A percentile compares a stretch with the other conserved stretches of the same genome.
Evolutionary conservation across 2,888 invertebrate genomes (phyloP).

Genomic region (Cyclophora punctaria): DNA sequence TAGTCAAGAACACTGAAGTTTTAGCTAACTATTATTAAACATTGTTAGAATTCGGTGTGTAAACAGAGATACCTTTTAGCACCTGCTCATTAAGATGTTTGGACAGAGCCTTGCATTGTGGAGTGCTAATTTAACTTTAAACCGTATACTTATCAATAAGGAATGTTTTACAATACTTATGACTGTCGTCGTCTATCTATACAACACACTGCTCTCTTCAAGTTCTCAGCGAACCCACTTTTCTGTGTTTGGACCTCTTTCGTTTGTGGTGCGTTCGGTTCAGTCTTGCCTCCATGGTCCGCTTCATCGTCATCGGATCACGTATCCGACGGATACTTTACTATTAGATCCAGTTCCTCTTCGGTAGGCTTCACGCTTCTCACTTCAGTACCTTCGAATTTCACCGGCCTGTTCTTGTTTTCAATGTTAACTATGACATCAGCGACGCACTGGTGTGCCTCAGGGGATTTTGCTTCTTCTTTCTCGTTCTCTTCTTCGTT

Average conservation of each 20-base stretch:
- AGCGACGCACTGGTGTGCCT: conserved; percentile 52
- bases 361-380: conserved; percentile 50
- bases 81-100: background rate
- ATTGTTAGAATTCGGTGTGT: too few relatives aligned
- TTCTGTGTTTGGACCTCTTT: conserved; percentile 54
- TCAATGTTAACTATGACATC: conserved; percentile 66
- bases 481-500: conserved; percentile 40
- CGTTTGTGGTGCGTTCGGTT: conserved; percentile 34
- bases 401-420: conserved; percentile 59
- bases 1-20: too few relatives aligned
- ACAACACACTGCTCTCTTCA: conserved; percentile 64
- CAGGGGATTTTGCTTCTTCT: conserved; percentile 49
- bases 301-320: conserved; percentile 64
- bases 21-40: too few relatives aligned
- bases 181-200: conserved; percentile 64
- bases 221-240: conserved; percentile 61
- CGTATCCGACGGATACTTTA: conserved; percentile 68
- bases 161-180: conserved; percentile 26
- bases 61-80: background rate
- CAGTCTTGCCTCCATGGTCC: conserved; percentile 51
- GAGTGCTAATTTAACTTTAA: too few relatives aligned
- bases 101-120: background rate
- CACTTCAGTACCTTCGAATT: conserved; percentile 53
- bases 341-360: conserved; percentile 66
- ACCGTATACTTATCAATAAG: background rate